phyloP scores from a whole-genome alignment of 2,113 vertebrate genomes.

The Mystacornis crossleyi region DNA sequence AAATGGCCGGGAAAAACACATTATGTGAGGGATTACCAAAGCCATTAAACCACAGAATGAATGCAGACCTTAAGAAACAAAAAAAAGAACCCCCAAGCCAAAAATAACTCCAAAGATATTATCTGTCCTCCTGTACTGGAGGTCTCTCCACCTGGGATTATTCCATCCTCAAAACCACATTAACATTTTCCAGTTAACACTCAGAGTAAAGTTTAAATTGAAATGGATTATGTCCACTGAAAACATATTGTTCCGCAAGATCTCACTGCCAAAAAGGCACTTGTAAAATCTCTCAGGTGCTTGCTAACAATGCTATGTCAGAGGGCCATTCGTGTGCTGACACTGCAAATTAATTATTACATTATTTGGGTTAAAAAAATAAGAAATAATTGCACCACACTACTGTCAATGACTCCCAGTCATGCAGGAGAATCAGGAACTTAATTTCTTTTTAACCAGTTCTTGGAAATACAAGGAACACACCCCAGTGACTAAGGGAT shows the following conservation, averaged over 20 bases:
- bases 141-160: neutral
- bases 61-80: neutral
- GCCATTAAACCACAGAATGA: neutral
- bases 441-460: neutral
- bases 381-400: neutral
- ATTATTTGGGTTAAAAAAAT: neutral
- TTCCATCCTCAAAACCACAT: neutral
- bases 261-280: neutral
- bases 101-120: neutral
- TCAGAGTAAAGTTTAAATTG: neutral
- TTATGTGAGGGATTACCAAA: fast-evolving
- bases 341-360: neutral
- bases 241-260: neutral
- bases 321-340: neutral
- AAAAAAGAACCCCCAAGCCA: neutral
- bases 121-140: neutral
- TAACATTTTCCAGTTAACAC: neutral
- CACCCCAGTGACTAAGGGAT: neutral
- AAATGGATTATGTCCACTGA: neutral
- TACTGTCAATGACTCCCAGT: neutral
- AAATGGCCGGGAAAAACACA: neutral
- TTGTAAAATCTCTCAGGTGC: neutral
- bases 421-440: neutral
- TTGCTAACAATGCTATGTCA: neutral
- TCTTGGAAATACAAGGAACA: neutral